Evolutionary conservation across 2,113 vertebrate genomes (phyloP).

Genomic region (Heterotis niloticus): DNA sequence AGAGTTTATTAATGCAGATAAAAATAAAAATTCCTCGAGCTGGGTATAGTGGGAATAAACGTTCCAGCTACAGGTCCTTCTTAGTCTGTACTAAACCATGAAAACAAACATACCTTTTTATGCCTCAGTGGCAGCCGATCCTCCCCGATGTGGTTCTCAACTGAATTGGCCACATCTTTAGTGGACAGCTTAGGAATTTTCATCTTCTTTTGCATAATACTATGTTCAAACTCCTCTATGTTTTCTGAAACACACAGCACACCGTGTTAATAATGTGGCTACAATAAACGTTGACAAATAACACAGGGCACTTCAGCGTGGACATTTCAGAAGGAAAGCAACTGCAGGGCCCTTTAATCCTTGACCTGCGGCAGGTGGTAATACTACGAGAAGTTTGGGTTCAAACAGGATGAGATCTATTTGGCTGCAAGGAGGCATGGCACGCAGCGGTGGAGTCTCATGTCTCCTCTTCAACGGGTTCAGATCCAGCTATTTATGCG

Average conservation of each 20-base stretch:
- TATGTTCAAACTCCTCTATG: slow-evolving; percentile 88
- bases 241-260: slow-evolving; percentile 54
- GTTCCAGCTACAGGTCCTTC: too few species aligned
- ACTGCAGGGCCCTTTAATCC: neutral
- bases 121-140: slow-evolving; percentile 91
- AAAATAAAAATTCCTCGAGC: too few species aligned
- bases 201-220: slow-evolving; percentile 99
- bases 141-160: slow-evolving; percentile 88
- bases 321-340: slow-evolving; percentile 3
- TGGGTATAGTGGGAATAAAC: too few species aligned
- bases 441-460: too few species aligned
- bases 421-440: too few species aligned
- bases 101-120: slow-evolving; percentile 79
- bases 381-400: too few species aligned
- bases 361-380: neutral
- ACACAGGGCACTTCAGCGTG: neutral
- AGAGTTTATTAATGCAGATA: too few species aligned
- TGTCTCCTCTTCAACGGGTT: too few species aligned
- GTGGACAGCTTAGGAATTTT: slow-evolving; percentile 98
- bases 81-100: too few species aligned
- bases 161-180: slow-evolving; percentile 83
- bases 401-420: too few species aligned
- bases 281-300: neutral
- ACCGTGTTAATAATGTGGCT: neutral
- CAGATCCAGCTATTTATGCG: too few species aligned